Percentiles rank a stretch among this genome's conserved stretches.
Evolutionary conservation across 1,140 invertebrate species (phyloP).

Genomic region (Trichoplusia ni): DNA sequence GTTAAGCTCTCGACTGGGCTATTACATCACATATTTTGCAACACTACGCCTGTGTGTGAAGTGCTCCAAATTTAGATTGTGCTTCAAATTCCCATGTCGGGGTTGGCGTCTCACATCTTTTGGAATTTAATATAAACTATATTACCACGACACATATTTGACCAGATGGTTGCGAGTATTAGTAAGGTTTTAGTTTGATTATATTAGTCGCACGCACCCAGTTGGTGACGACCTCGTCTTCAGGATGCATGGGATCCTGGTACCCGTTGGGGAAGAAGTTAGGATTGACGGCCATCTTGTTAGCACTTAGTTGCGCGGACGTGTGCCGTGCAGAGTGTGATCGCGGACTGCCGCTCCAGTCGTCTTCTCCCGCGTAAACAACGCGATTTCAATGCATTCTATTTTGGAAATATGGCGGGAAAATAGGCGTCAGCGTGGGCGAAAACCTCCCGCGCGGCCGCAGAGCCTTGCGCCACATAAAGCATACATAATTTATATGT

Average conservation of each 20-base stretch:
- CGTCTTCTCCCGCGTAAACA: conserved; percentile 69
- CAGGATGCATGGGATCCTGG: conserved; percentile 77
- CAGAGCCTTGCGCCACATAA: conserved; percentile 58
- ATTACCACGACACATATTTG: not conserved
- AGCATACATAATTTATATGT: conserved; percentile 10
- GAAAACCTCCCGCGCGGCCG: conserved; percentile 54
- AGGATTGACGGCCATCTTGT: conserved; percentile 70
- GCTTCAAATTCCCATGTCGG: conserved; percentile 38
- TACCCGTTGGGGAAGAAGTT: conserved; percentile 79
- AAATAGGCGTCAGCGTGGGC: conserved; percentile 69
- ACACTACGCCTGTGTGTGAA: conserved; percentile 53
- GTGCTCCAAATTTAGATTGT: conserved; percentile 60
- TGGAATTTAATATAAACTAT: conserved; percentile 14
- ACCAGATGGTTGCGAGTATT: not conserved
- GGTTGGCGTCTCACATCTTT: conserved; percentile 34
- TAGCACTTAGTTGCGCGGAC: conserved; percentile 58
- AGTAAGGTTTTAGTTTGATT: conserved; percentile 9
- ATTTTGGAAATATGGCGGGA: conserved; percentile 80
- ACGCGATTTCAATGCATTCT: conserved; percentile 77
- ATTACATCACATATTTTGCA: conserved; percentile 73
- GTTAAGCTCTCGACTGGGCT: conserved; percentile 37
- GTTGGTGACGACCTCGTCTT: conserved; percentile 74
- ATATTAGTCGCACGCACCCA: conserved; percentile 65
- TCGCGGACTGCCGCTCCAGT: conserved; percentile 75
- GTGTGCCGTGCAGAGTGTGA: conserved; percentile 62